Base-by-base conservation (phyloP, 30 jellyfish, hydroid and myxozoan genomes). In the Catostylus mosaicus region DNA sequence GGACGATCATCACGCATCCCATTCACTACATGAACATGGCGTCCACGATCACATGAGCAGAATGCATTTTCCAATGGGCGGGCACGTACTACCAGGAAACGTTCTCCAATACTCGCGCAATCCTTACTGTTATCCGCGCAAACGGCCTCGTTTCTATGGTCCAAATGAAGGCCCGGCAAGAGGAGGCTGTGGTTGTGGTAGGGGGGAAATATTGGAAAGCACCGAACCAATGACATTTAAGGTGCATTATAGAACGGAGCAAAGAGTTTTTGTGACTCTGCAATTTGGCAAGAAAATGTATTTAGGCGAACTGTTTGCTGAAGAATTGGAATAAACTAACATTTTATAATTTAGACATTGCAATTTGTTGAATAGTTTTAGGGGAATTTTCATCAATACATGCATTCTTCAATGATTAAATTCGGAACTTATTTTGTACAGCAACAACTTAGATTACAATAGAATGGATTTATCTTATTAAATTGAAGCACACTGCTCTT, bases 161-260 rank as follows among this genome's bases (percentile, higher is more conserved):
- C 87, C 73, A 29, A 71, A 59, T 38, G 93, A 74, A 31, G 71
- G 40, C 2, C 90, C 96, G 54, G 67, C 84, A 12, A 76, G 69
- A 47, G 86, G 90, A 68, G 96, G 89, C 82, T 75, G 90, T 67
- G 88, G 96, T 0, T 75, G 88, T 74, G 88, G 80, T 8, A 45
- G 88, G 34, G 86, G 95, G 16, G 86, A 75, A 22, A 51, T 75
- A 18, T 37, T 74, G 52, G 78, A 75, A 65, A 85, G 88, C 62
- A 19, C 86, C 3, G 84, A 75, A 32, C 88, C 88, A 62, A 59
- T 85, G 74, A 52, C 95, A 30, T 75, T 85, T 38, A 85, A 85
- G 38, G 89, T 85, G 31, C 95, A 85, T 48, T 85, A 85, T 47
- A 64, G 86, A 85, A 85, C 95, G 7, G 95, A 85, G 61, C 88